Conservation (phyloP, 2,113 vertebrate genomes). For the Micronycteris hirsuta region DNA sequence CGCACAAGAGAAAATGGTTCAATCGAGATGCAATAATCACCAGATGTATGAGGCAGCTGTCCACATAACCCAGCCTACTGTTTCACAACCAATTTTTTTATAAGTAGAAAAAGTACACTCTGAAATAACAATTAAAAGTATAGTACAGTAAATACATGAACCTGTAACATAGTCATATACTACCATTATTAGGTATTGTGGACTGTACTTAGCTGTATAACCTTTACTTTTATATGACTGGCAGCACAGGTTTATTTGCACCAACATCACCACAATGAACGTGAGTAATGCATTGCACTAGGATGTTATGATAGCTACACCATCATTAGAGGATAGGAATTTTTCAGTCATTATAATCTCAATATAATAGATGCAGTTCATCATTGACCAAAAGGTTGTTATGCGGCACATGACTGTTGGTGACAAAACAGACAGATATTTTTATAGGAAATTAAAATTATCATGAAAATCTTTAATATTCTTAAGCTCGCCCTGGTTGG, state of each 20-base stretch:
- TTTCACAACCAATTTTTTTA: not conserved
- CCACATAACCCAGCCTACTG: too few species aligned
- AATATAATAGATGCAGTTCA: not conserved
- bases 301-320: not conserved
- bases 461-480: not conserved
- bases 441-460: not conserved
- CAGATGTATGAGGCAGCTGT: not conserved
- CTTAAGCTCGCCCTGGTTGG: not conserved
- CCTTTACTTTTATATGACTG: not conserved
- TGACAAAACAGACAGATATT: not conserved
- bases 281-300: not conserved
- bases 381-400: not conserved
- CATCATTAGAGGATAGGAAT: not conserved
- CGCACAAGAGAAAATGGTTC: not conserved
- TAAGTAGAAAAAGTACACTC: not conserved
- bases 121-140: not conserved
- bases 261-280: not conserved
- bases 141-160: not conserved
- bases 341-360: not conserved
- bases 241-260: not conserved
- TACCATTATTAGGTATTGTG: not conserved
- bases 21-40: not conserved
- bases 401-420: not conserved
- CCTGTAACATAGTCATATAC: not conserved
- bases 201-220: not conserved